Percentiles rank a stretch among this genome's conserved stretches.
phyloP scores from a whole-genome alignment of 1,140 invertebrate genomes.

The Trachymyrmex septentrionalis region DNA sequence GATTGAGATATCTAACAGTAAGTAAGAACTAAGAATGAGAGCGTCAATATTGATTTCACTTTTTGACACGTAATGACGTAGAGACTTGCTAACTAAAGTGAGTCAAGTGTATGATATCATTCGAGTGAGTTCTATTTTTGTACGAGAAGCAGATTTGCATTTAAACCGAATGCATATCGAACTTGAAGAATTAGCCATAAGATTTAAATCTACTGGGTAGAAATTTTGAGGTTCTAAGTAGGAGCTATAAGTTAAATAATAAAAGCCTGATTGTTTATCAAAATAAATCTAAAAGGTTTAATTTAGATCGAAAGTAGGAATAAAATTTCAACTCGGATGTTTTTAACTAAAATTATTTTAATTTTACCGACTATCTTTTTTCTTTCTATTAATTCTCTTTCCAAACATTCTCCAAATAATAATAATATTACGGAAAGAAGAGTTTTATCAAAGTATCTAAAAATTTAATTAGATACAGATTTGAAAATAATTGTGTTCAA shows the following conservation, averaged over 20 bases:
- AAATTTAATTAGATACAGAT: too few species aligned
- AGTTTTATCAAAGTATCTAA: too few species aligned
- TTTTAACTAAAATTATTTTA: neutral
- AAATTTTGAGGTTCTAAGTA: too few species aligned
- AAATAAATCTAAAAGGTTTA: too few species aligned
- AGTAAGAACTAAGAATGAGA: too few species aligned
- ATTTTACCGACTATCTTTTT: neutral
- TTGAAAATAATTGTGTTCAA: too few species aligned
- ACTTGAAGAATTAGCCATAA: neutral
- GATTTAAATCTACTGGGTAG: neutral
- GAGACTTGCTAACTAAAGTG: neutral
- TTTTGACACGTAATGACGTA: neutral
- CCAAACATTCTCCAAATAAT: neutral
- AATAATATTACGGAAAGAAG: neutral
- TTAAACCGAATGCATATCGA: neutral
- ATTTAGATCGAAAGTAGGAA: too few species aligned
- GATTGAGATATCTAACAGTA: neutral
- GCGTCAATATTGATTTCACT: slow-evolving; percentile 23
- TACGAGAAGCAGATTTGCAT: neutral
- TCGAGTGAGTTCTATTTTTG: neutral
- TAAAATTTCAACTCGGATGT: too few species aligned
- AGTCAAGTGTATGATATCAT: neutral
- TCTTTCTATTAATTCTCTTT: neutral
- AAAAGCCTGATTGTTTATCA: too few species aligned
- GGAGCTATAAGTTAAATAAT: too few species aligned